phyloP scores from a whole-genome alignment of 1,140 invertebrate species.

The Caenorhabditis remanei region DNA sequence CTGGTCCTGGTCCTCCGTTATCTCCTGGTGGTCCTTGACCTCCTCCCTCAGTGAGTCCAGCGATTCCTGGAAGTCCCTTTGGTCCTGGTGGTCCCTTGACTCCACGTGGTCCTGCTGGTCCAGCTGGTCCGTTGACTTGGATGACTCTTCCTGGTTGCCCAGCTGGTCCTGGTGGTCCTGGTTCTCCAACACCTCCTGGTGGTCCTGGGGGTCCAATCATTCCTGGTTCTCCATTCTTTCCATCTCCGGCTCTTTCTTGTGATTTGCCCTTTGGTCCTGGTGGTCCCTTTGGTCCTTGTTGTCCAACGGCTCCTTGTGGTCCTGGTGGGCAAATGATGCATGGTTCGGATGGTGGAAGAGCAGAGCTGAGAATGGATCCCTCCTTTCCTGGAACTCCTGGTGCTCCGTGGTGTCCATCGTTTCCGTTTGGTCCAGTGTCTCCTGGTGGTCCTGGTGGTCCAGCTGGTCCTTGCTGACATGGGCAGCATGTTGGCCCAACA shows the following conservation, averaged over 20 bases:
- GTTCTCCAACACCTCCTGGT: slow-evolving; percentile 64
- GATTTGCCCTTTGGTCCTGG: slow-evolving; percentile 75
- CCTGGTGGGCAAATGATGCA: slow-evolving; percentile 74
- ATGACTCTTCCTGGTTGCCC: slow-evolving; percentile 71
- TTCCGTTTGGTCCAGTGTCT: slow-evolving; percentile 70
- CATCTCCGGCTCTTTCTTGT: slow-evolving; percentile 65
- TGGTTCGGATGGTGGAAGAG: slow-evolving; percentile 73
- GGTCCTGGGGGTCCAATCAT: slow-evolving; percentile 73
- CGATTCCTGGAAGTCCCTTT: slow-evolving; percentile 65
- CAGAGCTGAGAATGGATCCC: slow-evolving; percentile 66
- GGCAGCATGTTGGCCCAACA: slow-evolving; percentile 53
- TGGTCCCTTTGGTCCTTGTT: slow-evolving; percentile 76
- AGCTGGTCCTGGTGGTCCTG: slow-evolving; percentile 66
- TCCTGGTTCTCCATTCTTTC: slow-evolving; percentile 73
- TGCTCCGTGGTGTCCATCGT: slow-evolving; percentile 67
- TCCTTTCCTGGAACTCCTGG: slow-evolving; percentile 74
- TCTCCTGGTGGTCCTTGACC: slow-evolving; percentile 70
- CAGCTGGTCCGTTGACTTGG: slow-evolving; percentile 76
- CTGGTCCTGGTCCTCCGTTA: slow-evolving; percentile 68
- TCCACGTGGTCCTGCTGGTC: slow-evolving; percentile 68
- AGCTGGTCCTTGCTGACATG: slow-evolving; percentile 68
- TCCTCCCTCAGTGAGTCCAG: slow-evolving; percentile 63
- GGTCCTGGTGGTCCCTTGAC: slow-evolving; percentile 69
- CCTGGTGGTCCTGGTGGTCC: slow-evolving; percentile 72
- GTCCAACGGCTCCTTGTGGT: slow-evolving; percentile 70